Base-by-base conservation (phyloP, 2,888 invertebrate genomes). In the Merodon equestris region DNA sequence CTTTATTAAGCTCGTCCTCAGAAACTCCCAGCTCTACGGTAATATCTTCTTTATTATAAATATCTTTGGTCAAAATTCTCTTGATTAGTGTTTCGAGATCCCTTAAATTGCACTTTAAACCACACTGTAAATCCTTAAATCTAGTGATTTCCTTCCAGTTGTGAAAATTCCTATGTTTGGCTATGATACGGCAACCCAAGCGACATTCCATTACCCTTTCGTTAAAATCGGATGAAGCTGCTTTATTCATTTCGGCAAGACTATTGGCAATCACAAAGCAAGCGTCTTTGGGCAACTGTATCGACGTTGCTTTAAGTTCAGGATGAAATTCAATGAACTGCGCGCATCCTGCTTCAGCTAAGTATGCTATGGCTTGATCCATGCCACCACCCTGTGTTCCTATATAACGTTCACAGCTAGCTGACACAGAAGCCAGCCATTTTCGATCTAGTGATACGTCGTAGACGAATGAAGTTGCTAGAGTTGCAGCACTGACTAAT, bases 351-450 rank as follows among this genome's bases (percentile, higher is more conserved):
- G 92, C 91, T 85, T 93, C 92, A 1, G 96, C 99, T 45, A 98
- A 91, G 88, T 98, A 96, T 58, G 97, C 97, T 84, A 98, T 98
- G 0, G 99, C 98, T 90, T 99, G 99, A 89, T 99, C 99, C 99
- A 99, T 99, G 76, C 99, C 99, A 44, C 99, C 99, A 18, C 99
- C 99, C 89, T 97, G 95, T 0, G 99, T 98, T 17, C 99, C 99
- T 83, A 99, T 97, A 84, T 96, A 96, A 82, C 94, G 92, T 89
- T 99, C 99, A 86, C 96, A 94, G 82, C 91, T 91, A 0, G 98
- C 97, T 87, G 98, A 96, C 81, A 98, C 88, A 51, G 94, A 93
- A 13, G 99, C 98, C 83, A 99, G 89, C 89, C 86, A 91, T 92
- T 83, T 90, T 83, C 85, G 91, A 44, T 88, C 84, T 17, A 89